phyloP scores from a whole-genome alignment of 2,888 invertebrate species.

The Tipula vernalis region DNA sequence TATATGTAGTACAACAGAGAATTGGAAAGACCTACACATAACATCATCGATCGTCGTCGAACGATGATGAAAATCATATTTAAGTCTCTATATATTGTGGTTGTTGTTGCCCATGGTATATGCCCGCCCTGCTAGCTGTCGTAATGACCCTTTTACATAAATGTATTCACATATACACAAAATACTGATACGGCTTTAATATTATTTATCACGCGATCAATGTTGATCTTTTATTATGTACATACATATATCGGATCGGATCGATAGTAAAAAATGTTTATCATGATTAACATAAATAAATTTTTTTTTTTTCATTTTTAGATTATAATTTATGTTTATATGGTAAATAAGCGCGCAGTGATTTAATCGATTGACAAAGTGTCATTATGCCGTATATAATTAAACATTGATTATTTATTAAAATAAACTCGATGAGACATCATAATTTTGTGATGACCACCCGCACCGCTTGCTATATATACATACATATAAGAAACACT shows the following conservation, averaged over 20 bases:
- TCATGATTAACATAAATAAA: background rate
- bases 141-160: background rate
- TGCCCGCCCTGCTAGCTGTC: background rate
- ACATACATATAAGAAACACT: background rate
- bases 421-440: background rate
- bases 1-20: background rate
- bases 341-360: background rate
- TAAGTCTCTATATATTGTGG: background rate
- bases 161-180: background rate
- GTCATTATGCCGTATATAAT: background rate
- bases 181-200: background rate
- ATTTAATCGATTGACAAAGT: background rate
- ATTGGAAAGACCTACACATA: background rate
- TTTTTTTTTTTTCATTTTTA: background rate
- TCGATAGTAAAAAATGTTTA: background rate
- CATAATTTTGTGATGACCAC: background rate
- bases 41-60: background rate
- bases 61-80: background rate
- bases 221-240: background rate
- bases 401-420: background rate
- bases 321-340: background rate
- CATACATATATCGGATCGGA: background rate
- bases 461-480: background rate
- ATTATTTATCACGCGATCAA: background rate
- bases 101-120: background rate